Percentiles rank a stretch among this genome's conserved stretches.
These are phyloP conservation scores for Chelidonichthys spinosus DNA, from an alignment of 2,797 vertebrate species.

Conservation along the genomic window DNA sequence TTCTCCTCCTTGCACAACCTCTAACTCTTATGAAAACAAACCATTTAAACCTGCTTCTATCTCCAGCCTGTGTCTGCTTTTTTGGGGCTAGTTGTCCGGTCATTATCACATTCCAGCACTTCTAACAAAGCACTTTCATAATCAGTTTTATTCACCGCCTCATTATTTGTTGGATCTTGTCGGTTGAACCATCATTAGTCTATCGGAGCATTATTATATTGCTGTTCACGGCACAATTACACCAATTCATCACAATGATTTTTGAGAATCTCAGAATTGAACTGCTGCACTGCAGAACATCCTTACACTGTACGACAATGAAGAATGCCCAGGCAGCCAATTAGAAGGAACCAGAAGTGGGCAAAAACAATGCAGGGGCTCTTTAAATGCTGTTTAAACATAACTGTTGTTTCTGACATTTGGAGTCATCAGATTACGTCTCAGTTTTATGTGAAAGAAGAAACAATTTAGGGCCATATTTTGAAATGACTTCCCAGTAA, in stretches of 20 bases:
- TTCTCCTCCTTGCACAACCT: no score
- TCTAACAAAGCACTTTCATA: background rate
- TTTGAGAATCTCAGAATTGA: background rate
- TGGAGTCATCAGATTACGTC: conserved; percentile 2
- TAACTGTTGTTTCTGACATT: background rate
- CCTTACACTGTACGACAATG: background rate
- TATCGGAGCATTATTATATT: background rate
- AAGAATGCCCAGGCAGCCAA: conserved; percentile 2
- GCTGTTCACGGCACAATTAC: background rate
- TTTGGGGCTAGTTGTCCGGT: no score
- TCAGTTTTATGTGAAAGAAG: conserved; percentile 8
- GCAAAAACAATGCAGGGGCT: no score
- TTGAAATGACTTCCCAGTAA: conserved; percentile 33
- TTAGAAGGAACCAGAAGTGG: background rate
- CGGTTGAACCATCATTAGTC: background rate
- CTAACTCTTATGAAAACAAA: no score
- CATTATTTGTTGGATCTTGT: background rate
- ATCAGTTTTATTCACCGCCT: background rate
- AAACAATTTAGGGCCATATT: conserved; percentile 23
- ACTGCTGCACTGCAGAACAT: conserved; percentile 5
- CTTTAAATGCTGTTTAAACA: no score
- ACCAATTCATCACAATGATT: background rate
- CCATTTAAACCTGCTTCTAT: no score
- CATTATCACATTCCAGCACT: no score
- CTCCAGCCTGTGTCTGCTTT: no score